Conservation (phyloP, 2,888 invertebrate genomes). For the Dryadula phaetusa region DNA sequence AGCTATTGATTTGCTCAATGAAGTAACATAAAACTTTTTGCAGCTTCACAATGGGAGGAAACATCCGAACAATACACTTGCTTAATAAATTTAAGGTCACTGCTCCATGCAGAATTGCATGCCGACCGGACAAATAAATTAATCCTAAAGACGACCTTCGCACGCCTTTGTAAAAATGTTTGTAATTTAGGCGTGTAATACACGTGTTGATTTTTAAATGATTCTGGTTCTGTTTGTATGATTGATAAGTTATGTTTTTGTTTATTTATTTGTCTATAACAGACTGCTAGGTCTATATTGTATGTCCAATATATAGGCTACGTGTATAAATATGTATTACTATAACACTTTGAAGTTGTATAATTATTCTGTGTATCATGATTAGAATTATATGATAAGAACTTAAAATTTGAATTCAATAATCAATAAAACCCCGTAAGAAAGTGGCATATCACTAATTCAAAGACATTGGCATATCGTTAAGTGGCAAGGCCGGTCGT, state of each 20-base stretch:
- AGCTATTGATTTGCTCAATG: constrained; percentile 5
- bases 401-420: too few relatives aligned
- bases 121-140: constrained; percentile 36
- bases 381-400: too few relatives aligned
- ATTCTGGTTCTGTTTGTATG: background rate
- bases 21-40: constrained; percentile 18
- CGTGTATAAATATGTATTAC: too few relatives aligned
- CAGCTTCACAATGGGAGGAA: constrained; percentile 14
- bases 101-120: constrained; percentile 42
- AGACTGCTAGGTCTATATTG: too few relatives aligned
- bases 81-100: constrained; percentile 35
- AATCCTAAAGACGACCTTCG: constrained; percentile 35
- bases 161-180: constrained; percentile 22
- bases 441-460: too few relatives aligned
- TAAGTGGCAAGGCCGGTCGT: too few relatives aligned
- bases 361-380: too few relatives aligned
- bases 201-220: constrained; percentile 14
- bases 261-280: background rate
- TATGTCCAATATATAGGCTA: too few relatives aligned
- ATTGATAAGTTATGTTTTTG: background rate
- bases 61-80: constrained; percentile 7
- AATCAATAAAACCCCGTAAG: too few relatives aligned
- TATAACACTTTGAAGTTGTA: too few relatives aligned
- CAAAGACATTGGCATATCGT: too few relatives aligned
- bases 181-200: background rate